A percentile compares a stretch with the other conserved stretches of the same genome.
phyloP scores from a whole-genome alignment of 2,113 vertebrate species.

The Typhlomys cinereus region DNA sequence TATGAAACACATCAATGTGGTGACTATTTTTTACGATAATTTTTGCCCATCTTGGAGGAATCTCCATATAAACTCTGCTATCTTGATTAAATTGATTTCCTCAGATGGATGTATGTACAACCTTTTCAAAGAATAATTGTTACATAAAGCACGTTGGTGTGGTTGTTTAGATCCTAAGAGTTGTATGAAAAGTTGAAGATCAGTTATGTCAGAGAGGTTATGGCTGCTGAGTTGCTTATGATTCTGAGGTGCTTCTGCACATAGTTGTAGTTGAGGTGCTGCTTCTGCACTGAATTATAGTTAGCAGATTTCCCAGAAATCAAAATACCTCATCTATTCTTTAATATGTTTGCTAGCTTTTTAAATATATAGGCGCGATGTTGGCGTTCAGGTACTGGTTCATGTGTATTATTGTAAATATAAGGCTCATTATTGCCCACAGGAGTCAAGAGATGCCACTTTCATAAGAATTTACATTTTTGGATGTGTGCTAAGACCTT shows the following conservation, averaged over 20 bases:
- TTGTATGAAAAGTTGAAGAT: background rate
- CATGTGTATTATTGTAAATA: conserved; percentile 27
- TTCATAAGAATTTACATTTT: conserved; percentile 25
- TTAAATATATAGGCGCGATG: background rate
- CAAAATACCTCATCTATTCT: background rate
- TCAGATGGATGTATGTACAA: background rate
- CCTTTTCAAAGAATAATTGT: background rate
- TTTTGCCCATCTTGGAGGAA: conserved; percentile 30
- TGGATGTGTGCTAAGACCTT: background rate
- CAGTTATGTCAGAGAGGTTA: background rate
- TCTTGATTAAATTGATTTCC: conserved; percentile 49
- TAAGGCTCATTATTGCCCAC: background rate
- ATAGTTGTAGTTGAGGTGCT: conserved; percentile 29
- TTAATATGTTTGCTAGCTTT: conserved; percentile 37
- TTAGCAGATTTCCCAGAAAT: conserved; percentile 43
- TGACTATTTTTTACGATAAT: conserved; percentile 40
- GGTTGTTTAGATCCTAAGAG: conserved; percentile 11
- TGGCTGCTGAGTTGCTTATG: background rate
- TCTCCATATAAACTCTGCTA: background rate
- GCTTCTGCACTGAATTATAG: no score
- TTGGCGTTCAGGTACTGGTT: background rate
- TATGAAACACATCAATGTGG: background rate
- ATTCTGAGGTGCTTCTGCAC: background rate
- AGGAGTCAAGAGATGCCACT: background rate
- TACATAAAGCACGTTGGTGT: conserved; percentile 6